Percentiles rank a stretch among this genome's conserved stretches.
Conservation (phyloP, 2,113 vertebrate species). For the Mustela lutreola region DNA sequence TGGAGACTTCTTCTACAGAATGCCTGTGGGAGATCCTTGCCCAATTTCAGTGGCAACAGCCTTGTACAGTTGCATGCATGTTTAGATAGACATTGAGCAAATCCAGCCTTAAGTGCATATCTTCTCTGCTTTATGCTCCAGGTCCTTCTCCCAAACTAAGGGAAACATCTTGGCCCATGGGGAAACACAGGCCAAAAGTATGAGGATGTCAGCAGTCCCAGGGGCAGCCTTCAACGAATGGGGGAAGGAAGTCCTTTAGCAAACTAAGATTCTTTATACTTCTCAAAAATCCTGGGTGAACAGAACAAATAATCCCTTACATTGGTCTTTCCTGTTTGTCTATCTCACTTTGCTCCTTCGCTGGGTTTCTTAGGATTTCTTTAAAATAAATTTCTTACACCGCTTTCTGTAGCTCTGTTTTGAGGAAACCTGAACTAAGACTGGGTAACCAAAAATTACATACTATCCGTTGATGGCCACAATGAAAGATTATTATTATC, state of each 20-base stretch:
- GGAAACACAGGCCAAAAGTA: not conserved
- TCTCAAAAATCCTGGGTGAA: not conserved
- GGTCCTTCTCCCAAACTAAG: not conserved
- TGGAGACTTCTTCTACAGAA: not conserved
- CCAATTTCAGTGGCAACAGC: not conserved
- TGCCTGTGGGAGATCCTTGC: not conserved
- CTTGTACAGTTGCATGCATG: not conserved
- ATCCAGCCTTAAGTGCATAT: not conserved
- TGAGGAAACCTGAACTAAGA: not conserved
- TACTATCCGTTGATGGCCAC: not conserved
- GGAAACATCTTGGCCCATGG: not conserved
- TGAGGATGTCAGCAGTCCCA: not conserved
- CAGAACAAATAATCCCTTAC: not conserved
- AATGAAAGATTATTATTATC: not conserved
- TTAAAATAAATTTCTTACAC: not conserved
- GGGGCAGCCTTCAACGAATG: not conserved
- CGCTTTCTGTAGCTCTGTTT: not conserved
- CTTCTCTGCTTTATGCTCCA: slow-evolving; percentile 5
- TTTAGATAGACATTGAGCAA: not conserved
- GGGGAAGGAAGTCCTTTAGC: not conserved
- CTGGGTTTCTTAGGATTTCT: not conserved
- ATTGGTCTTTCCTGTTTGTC: not conserved
- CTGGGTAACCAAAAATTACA: not conserved
- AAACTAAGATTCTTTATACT: not conserved
- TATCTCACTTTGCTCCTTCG: not conserved